Conservation (phyloP, 2,113 vertebrate species). For the zebrafish (Danio rerio) region DNA sequence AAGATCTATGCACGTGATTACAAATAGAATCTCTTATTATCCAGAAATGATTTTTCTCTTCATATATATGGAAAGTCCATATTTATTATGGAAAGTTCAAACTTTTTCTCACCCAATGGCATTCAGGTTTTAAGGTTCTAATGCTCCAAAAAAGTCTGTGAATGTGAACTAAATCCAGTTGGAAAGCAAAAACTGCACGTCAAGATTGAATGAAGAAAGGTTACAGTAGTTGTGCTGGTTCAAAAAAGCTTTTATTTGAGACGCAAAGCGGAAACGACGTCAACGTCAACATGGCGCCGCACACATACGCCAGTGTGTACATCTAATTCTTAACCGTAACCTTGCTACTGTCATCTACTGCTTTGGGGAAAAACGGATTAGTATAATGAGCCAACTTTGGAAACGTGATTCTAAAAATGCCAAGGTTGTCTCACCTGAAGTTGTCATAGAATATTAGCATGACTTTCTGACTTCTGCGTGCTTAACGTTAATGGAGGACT, state of each 20-base stretch:
- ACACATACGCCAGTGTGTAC: not conserved
- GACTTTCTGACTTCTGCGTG: not conserved
- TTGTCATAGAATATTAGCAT: not conserved
- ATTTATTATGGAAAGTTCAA: too few relatives aligned
- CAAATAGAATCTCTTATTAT: too few relatives aligned
- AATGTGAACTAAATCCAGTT: too few relatives aligned
- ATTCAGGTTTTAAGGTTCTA: too few relatives aligned
- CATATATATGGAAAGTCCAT: too few relatives aligned
- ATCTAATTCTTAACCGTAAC: not conserved
- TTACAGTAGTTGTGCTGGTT: too few relatives aligned
- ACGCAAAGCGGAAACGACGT: not conserved
- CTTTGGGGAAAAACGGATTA: not conserved
- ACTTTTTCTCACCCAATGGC: too few relatives aligned
- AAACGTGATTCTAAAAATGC: not conserved
- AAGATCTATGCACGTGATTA: too few relatives aligned
- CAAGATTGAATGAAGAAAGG: too few relatives aligned
- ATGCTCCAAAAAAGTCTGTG: too few relatives aligned
- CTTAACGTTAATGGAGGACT: not conserved
- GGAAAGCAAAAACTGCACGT: too few relatives aligned
- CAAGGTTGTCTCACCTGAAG: not conserved
- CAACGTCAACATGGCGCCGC: conserved; percentile 1
- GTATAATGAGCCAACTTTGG: not conserved
- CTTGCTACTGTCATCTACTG: not conserved
- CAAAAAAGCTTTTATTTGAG: not conserved
- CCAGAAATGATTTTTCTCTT: too few relatives aligned